Evolutionary conservation across 2,888 invertebrate genomes (phyloP).

Genomic region (Pediacus dermestoides): DNA sequence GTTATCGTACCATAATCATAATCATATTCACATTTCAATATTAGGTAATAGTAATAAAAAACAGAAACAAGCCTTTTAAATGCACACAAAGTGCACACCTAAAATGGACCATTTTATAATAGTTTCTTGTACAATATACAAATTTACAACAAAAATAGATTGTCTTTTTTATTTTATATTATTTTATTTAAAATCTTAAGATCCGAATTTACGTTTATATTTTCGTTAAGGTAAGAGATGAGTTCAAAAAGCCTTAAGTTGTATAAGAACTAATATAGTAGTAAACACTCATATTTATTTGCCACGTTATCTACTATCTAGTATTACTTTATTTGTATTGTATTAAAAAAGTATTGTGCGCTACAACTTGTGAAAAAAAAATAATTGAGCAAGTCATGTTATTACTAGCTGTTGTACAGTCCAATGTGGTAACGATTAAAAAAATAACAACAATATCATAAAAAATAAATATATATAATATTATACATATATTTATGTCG

Average conservation of each 20-base stretch:
- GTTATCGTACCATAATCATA: no score
- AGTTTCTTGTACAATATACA: slow-evolving; percentile 21
- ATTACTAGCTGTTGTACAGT: no score
- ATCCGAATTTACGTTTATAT: slow-evolving; percentile 14
- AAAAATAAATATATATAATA: slow-evolving; percentile 11
- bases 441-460: slow-evolving; percentile 14
- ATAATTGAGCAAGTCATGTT: slow-evolving; percentile 22
- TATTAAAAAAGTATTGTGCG: slow-evolving; percentile 23
- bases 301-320: no score
- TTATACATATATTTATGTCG: no score
- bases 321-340: slow-evolving; percentile 6
- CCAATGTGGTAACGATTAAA: no score
- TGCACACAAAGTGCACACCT: no score
- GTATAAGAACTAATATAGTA: no score
- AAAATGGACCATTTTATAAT: slow-evolving; percentile 37
- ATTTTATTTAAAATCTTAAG: slow-evolving; percentile 22
- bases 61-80: no score
- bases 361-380: slow-evolving; percentile 20
- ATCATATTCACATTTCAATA: no score
- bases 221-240: not conserved
- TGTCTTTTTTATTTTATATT: no score
- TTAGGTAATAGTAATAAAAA: no score
- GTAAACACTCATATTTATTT: no score
- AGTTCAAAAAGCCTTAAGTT: not conserved
- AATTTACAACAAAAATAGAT: slow-evolving; percentile 33